Base-by-base conservation (phyloP, 2,888 invertebrate species). In the Drosophila kuntzei region DNA sequence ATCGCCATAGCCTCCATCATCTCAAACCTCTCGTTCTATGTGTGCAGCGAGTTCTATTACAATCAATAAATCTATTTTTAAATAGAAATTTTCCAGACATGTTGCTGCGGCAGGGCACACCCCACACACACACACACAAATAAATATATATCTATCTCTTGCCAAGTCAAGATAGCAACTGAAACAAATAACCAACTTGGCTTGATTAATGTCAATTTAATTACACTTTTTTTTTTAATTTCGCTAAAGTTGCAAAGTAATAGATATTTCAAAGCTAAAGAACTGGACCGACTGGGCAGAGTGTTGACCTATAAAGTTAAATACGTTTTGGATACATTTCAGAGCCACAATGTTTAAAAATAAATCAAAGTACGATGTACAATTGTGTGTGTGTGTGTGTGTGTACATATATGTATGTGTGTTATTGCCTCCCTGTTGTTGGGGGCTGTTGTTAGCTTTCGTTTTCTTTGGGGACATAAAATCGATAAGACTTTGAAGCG, bases 31-130 rank as follows among this genome's bases (percentile, higher is more conserved):
- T 50, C 41, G 36, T 25, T 39, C 41, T 54, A 41, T 51, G 53
- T 69, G 57, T 71, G 53, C 60, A 65, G 53, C 69, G 70, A 76
- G 72, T 77, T 77, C 73, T 80, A 80, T 79, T 80, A 64, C 65
- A 87, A 89, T 88, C 88, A 84, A 88, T 88, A 88, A 84, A 71
- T 84, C 85, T 89, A 87, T 88, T 89, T 89, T 74, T 89, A 89
- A 87, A 78, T 72, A 62, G 58, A 75, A 74, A 80, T 79, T 80
- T 80, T 82, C 76, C 82, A 77, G 64, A 74, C 71, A 66, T 73
- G 63, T 59, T 65, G 69, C 63, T 78, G 59, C n/a, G 61, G 20
- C 32, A 18, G 18, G 54, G 41, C 22, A 34, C 54, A 43, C 54
- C 65, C 25, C 39, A 50, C 16, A 55, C 29, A 34, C 25, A 50